Evolutionary conservation across 2,888 invertebrate genomes (phyloP), one percentile per base, ranked within the genome.

Genomic region (Tubulanus polymorphus): DNA sequence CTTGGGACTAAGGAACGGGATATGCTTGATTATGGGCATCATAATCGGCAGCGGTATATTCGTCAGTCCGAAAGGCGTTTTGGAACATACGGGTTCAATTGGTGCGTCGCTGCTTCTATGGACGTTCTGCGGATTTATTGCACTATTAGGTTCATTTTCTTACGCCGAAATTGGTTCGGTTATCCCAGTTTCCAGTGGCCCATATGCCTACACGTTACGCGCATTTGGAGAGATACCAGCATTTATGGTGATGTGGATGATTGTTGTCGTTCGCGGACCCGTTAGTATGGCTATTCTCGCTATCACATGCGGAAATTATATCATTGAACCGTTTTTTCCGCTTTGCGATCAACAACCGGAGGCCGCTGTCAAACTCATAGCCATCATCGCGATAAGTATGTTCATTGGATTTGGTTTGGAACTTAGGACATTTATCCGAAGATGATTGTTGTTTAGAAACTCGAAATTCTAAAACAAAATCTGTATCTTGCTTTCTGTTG

Each of bases 31-130:
- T 51, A 66, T 72, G 26, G 94, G 94, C 48, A 88, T 93, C 61
- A 93, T 94, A 64, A 88, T 94, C 52, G 96, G 96, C 1, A 88
- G 94, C 1, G 96, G 96, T 10, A 95, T 95, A 69, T 96, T 96
- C 79, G 91, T 95, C 46, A 90, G 93, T 28, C 95, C 95, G 0
- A 90, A 88, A 74, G 89, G 94, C 65, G 93, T 93, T n/a, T 83
- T 95, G 25, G 79, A 82, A 57, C 83, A 88, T 73, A 87, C 92
- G 88, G 15, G 94, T 91, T 56, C 78, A 88, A 60, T 83, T 12
- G 72, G 75, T 6, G 68, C 91, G 79, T 89, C 93, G 1, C 83
- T 94, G 50, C 85, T 93, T 50, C 87, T 95, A 55, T 95, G 95
- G 95, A 83, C 89, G 28, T 81, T 90, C 47, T 92, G 91, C 1